phyloP scores from a whole-genome alignment of 2,888 invertebrate species.

The Rhogogaster chlorosoma region DNA sequence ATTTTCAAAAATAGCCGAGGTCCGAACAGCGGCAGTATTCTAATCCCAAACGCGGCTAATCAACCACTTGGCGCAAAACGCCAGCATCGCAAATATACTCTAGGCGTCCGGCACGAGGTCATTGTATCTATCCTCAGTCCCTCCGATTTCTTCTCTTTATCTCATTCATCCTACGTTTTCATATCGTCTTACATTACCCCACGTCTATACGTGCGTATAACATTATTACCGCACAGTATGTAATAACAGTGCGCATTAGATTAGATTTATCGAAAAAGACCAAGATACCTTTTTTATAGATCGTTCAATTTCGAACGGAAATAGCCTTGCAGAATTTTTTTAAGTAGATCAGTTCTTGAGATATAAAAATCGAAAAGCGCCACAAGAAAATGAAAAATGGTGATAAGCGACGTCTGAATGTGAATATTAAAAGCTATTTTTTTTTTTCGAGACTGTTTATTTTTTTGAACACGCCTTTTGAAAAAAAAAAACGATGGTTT shows the following conservation, averaged over 20 bases:
- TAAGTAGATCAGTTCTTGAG: no score
- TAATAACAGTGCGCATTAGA: neutral
- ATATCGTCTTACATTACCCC: conserved; percentile 6
- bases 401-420: no score
- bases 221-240: neutral
- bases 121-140: conserved; percentile 20
- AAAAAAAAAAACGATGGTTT: neutral
- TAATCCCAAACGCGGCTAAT: conserved; percentile 4
- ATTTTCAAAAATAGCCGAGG: neutral
- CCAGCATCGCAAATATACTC: neutral
- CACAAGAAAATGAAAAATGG: no score
- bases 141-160: neutral
- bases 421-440: no score
- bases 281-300: no score
- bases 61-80: conserved; percentile 30
- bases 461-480: no score
- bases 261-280: no score
- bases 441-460: no score
- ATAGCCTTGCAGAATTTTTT: no score
- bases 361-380: no score
- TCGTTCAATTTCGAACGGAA: no score
- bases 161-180: conserved; percentile 1
- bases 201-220: neutral
- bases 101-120: conserved; percentile 26
- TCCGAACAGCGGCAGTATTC: neutral